phyloP scores from a whole-genome alignment of 1,140 invertebrate genomes.

The Pseudomyrmex concolor region DNA sequence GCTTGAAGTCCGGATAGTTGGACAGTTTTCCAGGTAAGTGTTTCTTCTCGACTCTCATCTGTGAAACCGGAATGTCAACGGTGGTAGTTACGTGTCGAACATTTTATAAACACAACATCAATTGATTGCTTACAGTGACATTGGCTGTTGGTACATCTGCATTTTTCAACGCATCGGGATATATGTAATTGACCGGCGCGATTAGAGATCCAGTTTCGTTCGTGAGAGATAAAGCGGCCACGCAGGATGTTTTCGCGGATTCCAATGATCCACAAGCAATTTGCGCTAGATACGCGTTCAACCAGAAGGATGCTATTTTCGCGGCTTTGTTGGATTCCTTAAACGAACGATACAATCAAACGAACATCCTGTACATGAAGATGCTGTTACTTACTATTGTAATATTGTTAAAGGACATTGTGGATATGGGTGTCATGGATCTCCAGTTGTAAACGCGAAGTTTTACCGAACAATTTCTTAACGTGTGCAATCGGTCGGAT shows the following conservation, averaged over 20 bases:
- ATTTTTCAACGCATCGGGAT: conserved; percentile 75
- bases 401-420: conserved; percentile 66
- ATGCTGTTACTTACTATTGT: conserved; percentile 75
- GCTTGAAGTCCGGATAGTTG: conserved; percentile 72
- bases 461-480: conserved; percentile 76
- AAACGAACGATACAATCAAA: conserved; percentile 37
- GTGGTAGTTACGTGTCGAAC: background rate
- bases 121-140: conserved; percentile 68
- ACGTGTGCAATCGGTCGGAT: conserved; percentile 79
- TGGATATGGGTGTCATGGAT: conserved; percentile 66
- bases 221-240: conserved; percentile 75
- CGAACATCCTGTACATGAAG: background rate
- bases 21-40: conserved; percentile 62
- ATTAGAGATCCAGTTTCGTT: conserved; percentile 67
- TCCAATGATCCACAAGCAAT: conserved; percentile 70
- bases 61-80: conserved; percentile 38
- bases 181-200: conserved; percentile 83
- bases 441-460: conserved; percentile 80
- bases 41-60: conserved; percentile 66
- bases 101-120: conserved; percentile 16
- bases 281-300: conserved; percentile 70
- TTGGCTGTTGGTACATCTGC: conserved; percentile 69
- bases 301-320: conserved; percentile 72
- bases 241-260: conserved; percentile 76
- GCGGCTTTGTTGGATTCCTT: conserved; percentile 73